phyloP scores from a whole-genome alignment of 2,797 vertebrate genomes.

The Sus cebifrons region DNA sequence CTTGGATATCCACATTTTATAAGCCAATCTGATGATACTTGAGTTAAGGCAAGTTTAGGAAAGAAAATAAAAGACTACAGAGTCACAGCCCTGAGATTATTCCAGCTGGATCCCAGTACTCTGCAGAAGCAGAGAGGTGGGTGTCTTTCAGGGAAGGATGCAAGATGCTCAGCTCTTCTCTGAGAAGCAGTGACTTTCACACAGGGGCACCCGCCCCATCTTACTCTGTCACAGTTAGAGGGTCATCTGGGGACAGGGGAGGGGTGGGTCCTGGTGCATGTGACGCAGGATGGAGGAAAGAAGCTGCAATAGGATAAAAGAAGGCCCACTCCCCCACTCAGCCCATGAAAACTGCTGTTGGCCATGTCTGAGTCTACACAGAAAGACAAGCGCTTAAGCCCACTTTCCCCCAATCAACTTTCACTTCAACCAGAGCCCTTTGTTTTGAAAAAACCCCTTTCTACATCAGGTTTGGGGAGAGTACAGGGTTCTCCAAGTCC shows the following conservation, averaged over 20 bases:
- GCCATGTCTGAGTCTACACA: not conserved
- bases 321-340: not conserved
- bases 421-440: not conserved
- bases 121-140: not conserved
- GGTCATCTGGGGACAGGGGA: not conserved
- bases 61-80: not conserved
- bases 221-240: not conserved
- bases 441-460: not conserved
- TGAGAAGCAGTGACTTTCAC: not conserved
- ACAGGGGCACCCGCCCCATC: not conserved
- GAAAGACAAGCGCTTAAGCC: not conserved
- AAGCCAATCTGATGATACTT: not conserved
- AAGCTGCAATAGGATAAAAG: not conserved
- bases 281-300: not conserved
- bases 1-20: slow-evolving; percentile 31
- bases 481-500: not conserved
- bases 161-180: not conserved
- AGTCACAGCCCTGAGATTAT: not conserved
- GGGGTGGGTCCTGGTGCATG: too few relatives aligned
- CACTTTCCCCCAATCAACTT: not conserved
- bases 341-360: not conserved
- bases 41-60: not conserved
- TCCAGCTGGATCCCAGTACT: not conserved
- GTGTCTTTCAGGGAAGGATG: not conserved
- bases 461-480: not conserved